Evolutionary conservation across 2,797 vertebrate genomes (phyloP).

Genomic region (Selene dorsalis): DNA sequence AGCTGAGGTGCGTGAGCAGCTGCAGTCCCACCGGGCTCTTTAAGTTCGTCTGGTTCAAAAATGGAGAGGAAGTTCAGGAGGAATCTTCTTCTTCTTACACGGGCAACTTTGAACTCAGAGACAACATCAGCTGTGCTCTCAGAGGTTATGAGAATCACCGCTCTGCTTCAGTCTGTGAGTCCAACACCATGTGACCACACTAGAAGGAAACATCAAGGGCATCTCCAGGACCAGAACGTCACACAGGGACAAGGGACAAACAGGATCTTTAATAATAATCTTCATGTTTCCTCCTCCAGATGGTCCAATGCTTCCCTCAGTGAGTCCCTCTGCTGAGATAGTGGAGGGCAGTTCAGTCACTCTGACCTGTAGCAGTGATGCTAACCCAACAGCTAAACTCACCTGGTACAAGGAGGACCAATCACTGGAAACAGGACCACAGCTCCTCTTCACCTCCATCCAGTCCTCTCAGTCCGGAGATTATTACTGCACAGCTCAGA

Average conservation of each 20-base stretch:
- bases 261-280: not conserved
- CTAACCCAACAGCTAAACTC: slow-evolving; percentile 41
- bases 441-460: slow-evolving; percentile 25
- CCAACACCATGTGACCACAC: not conserved
- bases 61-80: not conserved
- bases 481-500: slow-evolving; percentile 54
- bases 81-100: not conserved
- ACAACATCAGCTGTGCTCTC: slow-evolving; percentile 1
- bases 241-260: not conserved
- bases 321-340: slow-evolving; percentile 16
- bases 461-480: slow-evolving; percentile 34
- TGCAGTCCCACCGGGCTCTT: not conserved
- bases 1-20: slow-evolving; percentile 38
- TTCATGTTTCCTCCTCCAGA: slow-evolving; percentile 17
- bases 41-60: slow-evolving; percentile 24
- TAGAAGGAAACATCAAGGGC: no score
- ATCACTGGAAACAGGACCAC: fast-evolving
- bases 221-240: no score
- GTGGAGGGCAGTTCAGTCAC: slow-evolving; percentile 21
- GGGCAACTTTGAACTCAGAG: not conserved
- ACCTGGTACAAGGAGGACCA: slow-evolving; percentile 40
- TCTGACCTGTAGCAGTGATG: slow-evolving; percentile 57
- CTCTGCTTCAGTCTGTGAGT: slow-evolving; percentile 33
- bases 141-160: not conserved
- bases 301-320: not conserved